These are phyloP conservation scores for Enteromius trimaculatus DNA, from an alignment of 2,797 vertebrate species.

Conservation along the genomic window DNA sequence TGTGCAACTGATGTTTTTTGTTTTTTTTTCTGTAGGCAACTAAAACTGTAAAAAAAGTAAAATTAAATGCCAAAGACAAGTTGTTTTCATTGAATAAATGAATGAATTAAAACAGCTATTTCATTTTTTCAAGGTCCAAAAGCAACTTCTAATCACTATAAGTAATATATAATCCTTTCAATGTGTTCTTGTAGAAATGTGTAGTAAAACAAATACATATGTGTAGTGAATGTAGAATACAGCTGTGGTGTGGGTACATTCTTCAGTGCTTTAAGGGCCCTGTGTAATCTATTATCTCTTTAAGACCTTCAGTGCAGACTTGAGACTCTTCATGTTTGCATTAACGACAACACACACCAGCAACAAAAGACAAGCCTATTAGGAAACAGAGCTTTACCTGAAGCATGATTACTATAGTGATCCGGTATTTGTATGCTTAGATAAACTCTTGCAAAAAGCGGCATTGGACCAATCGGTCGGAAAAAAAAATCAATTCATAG, in stretches of 20 bases:
- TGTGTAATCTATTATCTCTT: conserved; percentile 50
- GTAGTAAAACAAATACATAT: conserved; percentile 42
- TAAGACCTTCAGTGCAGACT: conserved; percentile 42
- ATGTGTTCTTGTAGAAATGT: conserved; percentile 27
- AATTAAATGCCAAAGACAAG: not conserved
- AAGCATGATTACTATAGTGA: conserved; percentile 24
- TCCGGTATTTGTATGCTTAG: conserved; percentile 28
- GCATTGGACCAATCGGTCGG: not conserved
- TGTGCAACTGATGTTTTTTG: conserved; percentile 45
- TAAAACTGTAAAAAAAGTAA: not conserved
- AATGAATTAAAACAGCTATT: not conserved
- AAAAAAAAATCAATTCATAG: not conserved
- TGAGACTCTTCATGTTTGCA: conserved; percentile 44
- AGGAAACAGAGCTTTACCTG: conserved; percentile 30
- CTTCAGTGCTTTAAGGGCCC: conserved; percentile 38
- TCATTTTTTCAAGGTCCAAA: not conserved
- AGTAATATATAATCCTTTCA: conserved; percentile 20
- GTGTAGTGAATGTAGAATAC: conserved; percentile 30
- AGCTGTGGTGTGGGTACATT: conserved; percentile 47
- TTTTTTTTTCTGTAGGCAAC: conserved; percentile 44
- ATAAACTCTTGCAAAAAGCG: conserved; percentile 9
- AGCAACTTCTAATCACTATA: conserved; percentile 19
- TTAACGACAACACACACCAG: conserved; percentile 33
- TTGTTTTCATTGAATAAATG: not conserved
- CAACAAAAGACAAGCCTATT: conserved; percentile 19